These are phyloP conservation scores for Anagyrus pseudococci DNA, from an alignment of 2,888 invertebrate genomes.

Conservation along the genomic window DNA sequence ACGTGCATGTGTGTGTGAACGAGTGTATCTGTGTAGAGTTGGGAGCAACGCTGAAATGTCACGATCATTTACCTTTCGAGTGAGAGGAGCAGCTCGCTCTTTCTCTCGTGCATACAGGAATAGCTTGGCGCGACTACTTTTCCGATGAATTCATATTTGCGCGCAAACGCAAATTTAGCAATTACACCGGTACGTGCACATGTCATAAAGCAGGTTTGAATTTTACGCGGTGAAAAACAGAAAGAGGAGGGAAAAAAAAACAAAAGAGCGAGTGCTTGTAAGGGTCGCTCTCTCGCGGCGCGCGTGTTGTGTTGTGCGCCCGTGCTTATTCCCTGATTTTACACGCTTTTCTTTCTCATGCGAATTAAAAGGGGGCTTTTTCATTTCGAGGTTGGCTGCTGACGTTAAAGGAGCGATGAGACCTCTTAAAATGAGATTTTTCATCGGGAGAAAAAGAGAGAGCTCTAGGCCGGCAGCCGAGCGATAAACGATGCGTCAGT, in stretches of 20 bases:
- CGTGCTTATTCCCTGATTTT: too few species aligned
- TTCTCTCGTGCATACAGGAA: neutral
- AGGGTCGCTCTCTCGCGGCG: neutral
- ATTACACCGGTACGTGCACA: too few species aligned
- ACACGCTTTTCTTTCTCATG: too few species aligned
- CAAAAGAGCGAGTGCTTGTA: neutral
- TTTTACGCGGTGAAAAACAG: neutral
- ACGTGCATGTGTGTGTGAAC: neutral
- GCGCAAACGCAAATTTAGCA: neutral
- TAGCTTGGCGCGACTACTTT: neutral
- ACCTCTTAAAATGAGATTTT: conserved; percentile 33
- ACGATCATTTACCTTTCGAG: conserved; percentile 24
- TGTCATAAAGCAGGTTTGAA: neutral
- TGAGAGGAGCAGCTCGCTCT: neutral
- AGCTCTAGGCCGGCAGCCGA: conserved; percentile 11
- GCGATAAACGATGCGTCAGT: conserved; percentile 39
- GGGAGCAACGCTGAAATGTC: conserved; percentile 10
- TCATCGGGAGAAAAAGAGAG: conserved; percentile 4
- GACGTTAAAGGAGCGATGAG: conserved; percentile 21
- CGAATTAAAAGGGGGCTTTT: too few species aligned
- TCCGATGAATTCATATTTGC: conserved; percentile 5
- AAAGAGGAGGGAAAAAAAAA: neutral
- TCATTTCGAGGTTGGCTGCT: neutral
- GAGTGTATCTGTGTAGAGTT: neutral
- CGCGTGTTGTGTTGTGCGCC: neutral